Conservation (phyloP, 2,113 vertebrate species). For the Oxyruncus cristatus region DNA sequence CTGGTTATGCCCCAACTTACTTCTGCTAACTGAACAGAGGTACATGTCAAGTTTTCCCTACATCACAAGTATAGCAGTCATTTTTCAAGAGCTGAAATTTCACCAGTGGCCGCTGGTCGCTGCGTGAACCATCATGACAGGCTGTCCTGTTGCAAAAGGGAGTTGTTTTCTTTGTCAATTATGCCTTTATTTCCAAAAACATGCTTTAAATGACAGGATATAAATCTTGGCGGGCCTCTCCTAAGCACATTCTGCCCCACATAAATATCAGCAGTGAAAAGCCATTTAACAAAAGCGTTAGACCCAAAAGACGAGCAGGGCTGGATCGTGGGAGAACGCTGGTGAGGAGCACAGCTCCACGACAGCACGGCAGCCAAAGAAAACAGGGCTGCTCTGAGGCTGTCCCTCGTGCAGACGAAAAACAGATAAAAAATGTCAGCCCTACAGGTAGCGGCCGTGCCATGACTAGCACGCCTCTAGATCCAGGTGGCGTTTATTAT, state of each 20-base stretch:
- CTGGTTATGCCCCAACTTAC: background rate
- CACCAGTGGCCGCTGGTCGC: background rate
- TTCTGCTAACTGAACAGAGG: background rate
- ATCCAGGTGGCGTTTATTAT: background rate
- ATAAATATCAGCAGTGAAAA: background rate
- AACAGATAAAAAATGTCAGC: background rate
- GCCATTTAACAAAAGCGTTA: background rate
- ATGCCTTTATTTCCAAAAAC: conserved; percentile 17
- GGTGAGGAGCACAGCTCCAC: background rate
- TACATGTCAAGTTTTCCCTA: background rate
- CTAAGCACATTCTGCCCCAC: background rate
- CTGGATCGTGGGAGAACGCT: background rate
- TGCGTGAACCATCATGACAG: background rate
- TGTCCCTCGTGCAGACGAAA: background rate
- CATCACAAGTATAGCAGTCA: background rate
- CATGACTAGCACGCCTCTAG: background rate
- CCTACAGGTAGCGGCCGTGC: background rate
- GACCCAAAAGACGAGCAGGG: background rate
- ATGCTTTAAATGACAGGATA: background rate
- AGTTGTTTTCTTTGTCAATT: conserved; percentile 28
- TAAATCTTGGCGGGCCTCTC: background rate
- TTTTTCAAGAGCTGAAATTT: conserved; percentile 3
- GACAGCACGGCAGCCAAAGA: background rate
- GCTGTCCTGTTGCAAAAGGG: background rate
- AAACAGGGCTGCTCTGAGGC: background rate